Evolutionary conservation across 2,888 invertebrate genomes (phyloP).

Genomic region (Nysson spinosus): DNA sequence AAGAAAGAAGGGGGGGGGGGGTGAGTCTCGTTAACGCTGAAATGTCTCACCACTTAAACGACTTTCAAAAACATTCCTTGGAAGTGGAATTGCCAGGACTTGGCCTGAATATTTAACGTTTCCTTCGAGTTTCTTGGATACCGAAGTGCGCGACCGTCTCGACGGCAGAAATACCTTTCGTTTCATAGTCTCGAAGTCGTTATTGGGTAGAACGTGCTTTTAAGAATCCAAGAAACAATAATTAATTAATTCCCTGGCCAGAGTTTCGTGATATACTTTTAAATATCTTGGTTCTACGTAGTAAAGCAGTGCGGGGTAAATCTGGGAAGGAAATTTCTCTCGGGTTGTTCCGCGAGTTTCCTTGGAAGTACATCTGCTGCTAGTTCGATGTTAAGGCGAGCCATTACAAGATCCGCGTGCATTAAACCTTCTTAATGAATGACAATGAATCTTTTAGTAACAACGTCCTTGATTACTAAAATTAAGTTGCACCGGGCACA

Average conservation of each 20-base stretch:
- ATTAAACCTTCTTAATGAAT: conserved; percentile 33
- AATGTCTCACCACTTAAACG: conserved; percentile 32
- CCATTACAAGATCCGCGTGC: conserved; percentile 4
- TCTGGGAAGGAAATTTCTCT: neutral
- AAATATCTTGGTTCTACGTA: neutral
- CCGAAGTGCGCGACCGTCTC: conserved; percentile 14
- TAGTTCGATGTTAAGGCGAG: conserved; percentile 12
- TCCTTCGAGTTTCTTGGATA: conserved; percentile 35
- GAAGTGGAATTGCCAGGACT: conserved; percentile 34
- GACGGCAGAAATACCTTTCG: conserved; percentile 13
- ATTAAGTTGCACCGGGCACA: neutral
- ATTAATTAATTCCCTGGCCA: conserved; percentile 9
- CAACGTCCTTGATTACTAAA: conserved; percentile 1
- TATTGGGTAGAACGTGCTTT: conserved; percentile 25
- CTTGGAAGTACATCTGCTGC: conserved; percentile 10
- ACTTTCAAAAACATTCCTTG: conserved; percentile 38
- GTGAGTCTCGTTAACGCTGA: conserved; percentile 34
- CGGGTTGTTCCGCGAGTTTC: neutral
- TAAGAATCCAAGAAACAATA: conserved; percentile 21
- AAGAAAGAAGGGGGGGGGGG: no score
- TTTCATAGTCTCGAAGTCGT: conserved; percentile 12
- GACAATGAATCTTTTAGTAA: conserved; percentile 31
- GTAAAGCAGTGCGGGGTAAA: neutral
- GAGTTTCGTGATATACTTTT: neutral
- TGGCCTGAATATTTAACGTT: conserved; percentile 51